Conservation (phyloP, 2,797 vertebrate genomes). For the Mallotus villosus region DNA sequence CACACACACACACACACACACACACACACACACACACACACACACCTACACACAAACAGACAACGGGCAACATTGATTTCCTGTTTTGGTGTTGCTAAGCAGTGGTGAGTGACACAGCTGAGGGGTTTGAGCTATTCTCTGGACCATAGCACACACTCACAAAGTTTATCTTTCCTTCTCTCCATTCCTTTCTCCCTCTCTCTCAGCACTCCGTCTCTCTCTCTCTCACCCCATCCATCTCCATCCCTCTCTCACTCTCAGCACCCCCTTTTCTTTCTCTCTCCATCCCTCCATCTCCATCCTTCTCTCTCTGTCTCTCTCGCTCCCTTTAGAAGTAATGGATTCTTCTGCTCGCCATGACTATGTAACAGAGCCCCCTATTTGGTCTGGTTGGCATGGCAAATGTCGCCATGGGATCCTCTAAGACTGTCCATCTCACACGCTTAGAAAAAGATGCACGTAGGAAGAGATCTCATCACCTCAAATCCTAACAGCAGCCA, state of each 20-base stretch:
- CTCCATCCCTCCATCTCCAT: background rate
- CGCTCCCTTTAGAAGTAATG: background rate
- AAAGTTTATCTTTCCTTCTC: slow-evolving; percentile 23
- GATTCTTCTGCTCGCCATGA: slow-evolving; percentile 43
- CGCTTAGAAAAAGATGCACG: slow-evolving; percentile 29
- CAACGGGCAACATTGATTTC: slow-evolving; percentile 66
- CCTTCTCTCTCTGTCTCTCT: background rate
- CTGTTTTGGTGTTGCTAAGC: slow-evolving; percentile 65
- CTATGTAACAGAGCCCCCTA: slow-evolving; percentile 27
- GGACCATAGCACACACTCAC: slow-evolving; percentile 40
- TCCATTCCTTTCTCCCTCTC: slow-evolving; percentile 22
- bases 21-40: slow-evolving; percentile 1
- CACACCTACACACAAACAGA: slow-evolving; percentile 20
- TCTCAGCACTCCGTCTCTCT: background rate
- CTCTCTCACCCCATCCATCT: slow-evolving; percentile 43
- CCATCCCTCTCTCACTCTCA: slow-evolving; percentile 4
- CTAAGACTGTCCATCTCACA: slow-evolving; percentile 32
- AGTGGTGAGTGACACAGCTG: slow-evolving; percentile 54
- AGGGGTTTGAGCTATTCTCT: slow-evolving; percentile 49
- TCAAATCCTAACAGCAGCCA: too few species aligned
- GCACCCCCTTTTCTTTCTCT: background rate
- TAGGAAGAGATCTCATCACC: slow-evolving; percentile 36
- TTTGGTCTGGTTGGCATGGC: slow-evolving; percentile 30
- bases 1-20: slow-evolving; percentile 24
- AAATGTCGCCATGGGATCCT: slow-evolving; percentile 19